phyloP scores from a whole-genome alignment of 2,113 vertebrate species.

The Perccottus glenii region DNA sequence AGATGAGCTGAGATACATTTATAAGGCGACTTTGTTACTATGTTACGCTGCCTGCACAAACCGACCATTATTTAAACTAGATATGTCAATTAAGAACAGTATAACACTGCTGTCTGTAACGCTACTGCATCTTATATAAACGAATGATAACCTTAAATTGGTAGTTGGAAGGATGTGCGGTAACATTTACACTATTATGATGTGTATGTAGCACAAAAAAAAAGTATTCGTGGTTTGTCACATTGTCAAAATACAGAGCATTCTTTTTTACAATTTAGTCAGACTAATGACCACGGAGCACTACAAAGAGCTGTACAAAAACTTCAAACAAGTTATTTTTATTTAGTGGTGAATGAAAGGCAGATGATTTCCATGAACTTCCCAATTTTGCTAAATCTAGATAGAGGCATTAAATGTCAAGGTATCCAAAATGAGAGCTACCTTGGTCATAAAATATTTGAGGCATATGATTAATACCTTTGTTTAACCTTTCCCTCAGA shows the following conservation, averaged over 20 bases:
- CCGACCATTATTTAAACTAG: slow-evolving; percentile 23
- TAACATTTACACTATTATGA: neutral
- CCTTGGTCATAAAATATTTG: too few species aligned
- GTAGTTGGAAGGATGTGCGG: neutral
- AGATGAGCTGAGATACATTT: slow-evolving; percentile 41
- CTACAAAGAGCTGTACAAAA: neutral
- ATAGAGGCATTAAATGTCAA: too few species aligned
- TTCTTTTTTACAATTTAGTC: neutral
- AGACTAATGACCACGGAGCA: neutral
- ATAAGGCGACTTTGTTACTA: slow-evolving; percentile 62
- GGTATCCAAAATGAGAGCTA: too few species aligned
- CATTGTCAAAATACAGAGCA: neutral
- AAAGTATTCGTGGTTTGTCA: neutral
- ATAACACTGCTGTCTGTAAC: neutral
- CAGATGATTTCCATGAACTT: neutral
- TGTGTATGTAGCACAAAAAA: neutral
- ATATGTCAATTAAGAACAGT: neutral
- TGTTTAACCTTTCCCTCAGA: too few species aligned
- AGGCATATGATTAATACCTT: too few species aligned
- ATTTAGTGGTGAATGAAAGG: neutral
- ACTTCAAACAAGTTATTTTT: neutral
- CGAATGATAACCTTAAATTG: neutral
- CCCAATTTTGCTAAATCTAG: neutral
- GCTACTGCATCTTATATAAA: neutral
- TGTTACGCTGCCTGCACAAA: slow-evolving; percentile 59